Conservation (phyloP, 1,140 invertebrate genomes). For the Listronotus bonariensis region DNA sequence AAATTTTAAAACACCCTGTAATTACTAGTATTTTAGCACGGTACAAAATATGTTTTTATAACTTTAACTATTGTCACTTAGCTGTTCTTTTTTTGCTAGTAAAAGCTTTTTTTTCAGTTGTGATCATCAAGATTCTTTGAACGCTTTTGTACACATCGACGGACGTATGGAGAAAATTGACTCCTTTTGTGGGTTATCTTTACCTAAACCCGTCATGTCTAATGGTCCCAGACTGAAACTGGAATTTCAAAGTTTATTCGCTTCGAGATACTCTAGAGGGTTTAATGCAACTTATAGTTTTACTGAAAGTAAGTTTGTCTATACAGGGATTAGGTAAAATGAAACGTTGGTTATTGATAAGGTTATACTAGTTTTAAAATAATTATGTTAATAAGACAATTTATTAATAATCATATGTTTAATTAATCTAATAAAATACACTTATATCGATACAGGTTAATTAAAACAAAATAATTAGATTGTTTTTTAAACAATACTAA, state of each 20-base stretch:
- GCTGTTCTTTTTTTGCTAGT: too few species aligned
- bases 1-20: too few species aligned
- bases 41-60: too few species aligned
- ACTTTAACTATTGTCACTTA: too few species aligned
- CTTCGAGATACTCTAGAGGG: constrained; percentile 74
- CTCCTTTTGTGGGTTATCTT: constrained; percentile 77
- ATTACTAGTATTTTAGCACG: too few species aligned
- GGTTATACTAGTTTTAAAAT: too few species aligned
- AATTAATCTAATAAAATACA: too few species aligned
- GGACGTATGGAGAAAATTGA: constrained; percentile 81
- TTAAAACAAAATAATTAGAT: too few species aligned
- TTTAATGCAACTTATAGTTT: constrained; percentile 88
- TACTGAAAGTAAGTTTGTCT: constrained; percentile 77
- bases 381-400: too few species aligned
- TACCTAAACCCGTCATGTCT: constrained; percentile 87
- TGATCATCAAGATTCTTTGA: constrained; percentile 73
- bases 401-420: too few species aligned
- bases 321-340: background rate
- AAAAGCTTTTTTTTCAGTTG: constrained; percentile 72
- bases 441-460: too few species aligned
- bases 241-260: constrained; percentile 76
- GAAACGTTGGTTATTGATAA: background rate
- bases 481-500: too few species aligned
- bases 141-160: constrained; percentile 78
- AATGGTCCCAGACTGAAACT: constrained; percentile 80